These are phyloP conservation scores for Serilophus lunatus DNA, from an alignment of 2,113 vertebrate genomes.

Conservation along the genomic window DNA sequence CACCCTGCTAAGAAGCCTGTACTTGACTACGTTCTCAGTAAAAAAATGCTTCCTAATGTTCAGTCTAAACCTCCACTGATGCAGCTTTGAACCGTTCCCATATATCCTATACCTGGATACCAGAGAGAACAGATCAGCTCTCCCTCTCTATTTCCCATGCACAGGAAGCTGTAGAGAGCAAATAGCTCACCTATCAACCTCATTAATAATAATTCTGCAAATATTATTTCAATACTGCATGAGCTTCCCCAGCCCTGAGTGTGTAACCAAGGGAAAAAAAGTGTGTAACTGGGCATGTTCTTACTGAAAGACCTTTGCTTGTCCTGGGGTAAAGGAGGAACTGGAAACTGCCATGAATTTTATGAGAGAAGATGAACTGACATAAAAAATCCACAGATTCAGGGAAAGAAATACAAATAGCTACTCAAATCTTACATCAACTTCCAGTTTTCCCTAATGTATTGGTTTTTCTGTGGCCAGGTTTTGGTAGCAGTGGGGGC, in stretches of 20 bases:
- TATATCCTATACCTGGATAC: not conserved
- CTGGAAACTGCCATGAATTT: not conserved
- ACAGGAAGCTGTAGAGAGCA: not conserved
- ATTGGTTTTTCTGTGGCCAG: no score
- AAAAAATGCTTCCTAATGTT: not conserved
- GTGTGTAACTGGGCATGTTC: not conserved
- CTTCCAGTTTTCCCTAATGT: not conserved
- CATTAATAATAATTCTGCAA: not conserved
- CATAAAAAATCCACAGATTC: not conserved
- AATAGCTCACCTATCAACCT: not conserved
- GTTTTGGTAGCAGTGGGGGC: no score
- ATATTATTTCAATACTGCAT: not conserved
- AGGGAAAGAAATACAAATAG: not conserved
- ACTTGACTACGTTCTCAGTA: not conserved
- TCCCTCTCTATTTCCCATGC: not conserved
- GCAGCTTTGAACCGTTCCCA: not conserved
- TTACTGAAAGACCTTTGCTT: not conserved
- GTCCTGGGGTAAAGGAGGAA: not conserved
- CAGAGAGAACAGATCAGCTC: not conserved
- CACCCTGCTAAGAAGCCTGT: not conserved
- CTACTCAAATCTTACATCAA: not conserved
- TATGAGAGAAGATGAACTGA: not conserved
- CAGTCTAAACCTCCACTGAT: not conserved
- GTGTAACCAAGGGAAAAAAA: not conserved
- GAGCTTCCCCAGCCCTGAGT: not conserved